Evolutionary conservation across 2,888 invertebrate species (phyloP).

Genomic region (Cartodere bifasciata): DNA sequence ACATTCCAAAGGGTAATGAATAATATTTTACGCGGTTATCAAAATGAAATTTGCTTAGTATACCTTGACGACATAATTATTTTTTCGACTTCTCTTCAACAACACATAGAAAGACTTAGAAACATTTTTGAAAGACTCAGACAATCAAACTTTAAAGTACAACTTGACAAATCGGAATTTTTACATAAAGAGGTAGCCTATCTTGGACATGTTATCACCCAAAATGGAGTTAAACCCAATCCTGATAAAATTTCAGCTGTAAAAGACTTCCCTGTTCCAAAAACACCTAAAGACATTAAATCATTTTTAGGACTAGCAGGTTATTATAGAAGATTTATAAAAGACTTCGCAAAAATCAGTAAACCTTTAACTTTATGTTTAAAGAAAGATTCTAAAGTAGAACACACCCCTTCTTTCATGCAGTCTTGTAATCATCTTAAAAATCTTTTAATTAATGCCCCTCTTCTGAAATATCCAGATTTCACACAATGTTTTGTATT

Average conservation of each 20-base stretch:
- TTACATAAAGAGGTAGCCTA: too few relatives aligned
- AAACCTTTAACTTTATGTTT: constrained; percentile 9
- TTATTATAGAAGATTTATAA: constrained; percentile 8
- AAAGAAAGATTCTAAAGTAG: constrained; percentile 10
- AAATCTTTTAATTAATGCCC: too few relatives aligned
- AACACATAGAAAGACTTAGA: constrained; percentile 14
- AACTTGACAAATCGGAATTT: too few relatives aligned
- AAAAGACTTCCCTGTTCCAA: constrained; percentile 14
- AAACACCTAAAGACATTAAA: constrained; percentile 16
- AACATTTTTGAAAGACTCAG: constrained; percentile 15
- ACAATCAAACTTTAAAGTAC: constrained; percentile 14
- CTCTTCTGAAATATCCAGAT: too few relatives aligned
- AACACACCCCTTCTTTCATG: too few relatives aligned
- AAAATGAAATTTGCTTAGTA: constrained; percentile 15
- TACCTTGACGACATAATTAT: constrained; percentile 18
- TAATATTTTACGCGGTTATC: constrained; percentile 15
- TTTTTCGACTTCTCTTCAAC: constrained; percentile 15
- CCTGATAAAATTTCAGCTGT: constrained; percentile 9
- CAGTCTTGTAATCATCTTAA: too few relatives aligned
- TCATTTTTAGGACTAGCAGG: constrained; percentile 13
- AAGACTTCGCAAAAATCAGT: constrained; percentile 10
- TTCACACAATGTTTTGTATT: too few relatives aligned
- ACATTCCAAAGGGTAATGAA: constrained; percentile 22
- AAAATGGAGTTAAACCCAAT: constrained; percentile 16
- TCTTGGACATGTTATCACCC: constrained; percentile 16